Base-by-base conservation (phyloP, 2,888 invertebrate genomes). In the Pyrgus malvae region DNA sequence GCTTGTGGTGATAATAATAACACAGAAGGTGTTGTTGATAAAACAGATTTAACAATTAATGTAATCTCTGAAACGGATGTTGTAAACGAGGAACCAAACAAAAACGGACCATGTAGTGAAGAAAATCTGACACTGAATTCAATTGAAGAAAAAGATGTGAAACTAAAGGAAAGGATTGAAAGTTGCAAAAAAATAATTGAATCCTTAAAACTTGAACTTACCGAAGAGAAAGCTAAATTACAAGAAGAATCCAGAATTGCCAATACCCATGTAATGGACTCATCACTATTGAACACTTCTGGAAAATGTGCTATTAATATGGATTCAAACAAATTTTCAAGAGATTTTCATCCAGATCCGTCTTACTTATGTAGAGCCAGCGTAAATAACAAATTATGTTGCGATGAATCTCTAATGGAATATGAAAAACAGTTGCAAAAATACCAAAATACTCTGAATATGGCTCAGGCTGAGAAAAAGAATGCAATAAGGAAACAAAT, bases 391-490 rank as follows among this genome's bases (percentile, higher is more conserved):
- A 87, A 79, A 65, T 62, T 88, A 5, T 72, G 66, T 55, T 85
- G 78, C 51, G 88, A 88, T 59, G 80, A 85, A 67, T 82, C 71
- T 60, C 68, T 89, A 6, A 78, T 85, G 51, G 84, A 85, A 70
- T 90, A 90, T 60, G 89, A 89, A 62, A 87, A 84, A 62, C 88
- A 89, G 65, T 67, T 90, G 31, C 78, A 88, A 58, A 86, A 78
- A 65, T 89, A 88, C 64, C 88, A 87, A 65, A 80, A 80, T 48
- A 89, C 90, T 1, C 67, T 89, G 7, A 83, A 82, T 51, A 80
- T 86, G 74, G 90, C 89, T 8, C 88, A 90, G 60, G 73, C 78
- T 42, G 89, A 88, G 62, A 90, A 88, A 69, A 87, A 86, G 59
- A 87, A 86, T 64, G 87, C 85, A 8, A 87, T 88, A 27, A 73